Evolutionary conservation across 2,888 invertebrate genomes (phyloP), one percentile per base, ranked within the genome.

Genomic region (Conistra vaccinii): DNA sequence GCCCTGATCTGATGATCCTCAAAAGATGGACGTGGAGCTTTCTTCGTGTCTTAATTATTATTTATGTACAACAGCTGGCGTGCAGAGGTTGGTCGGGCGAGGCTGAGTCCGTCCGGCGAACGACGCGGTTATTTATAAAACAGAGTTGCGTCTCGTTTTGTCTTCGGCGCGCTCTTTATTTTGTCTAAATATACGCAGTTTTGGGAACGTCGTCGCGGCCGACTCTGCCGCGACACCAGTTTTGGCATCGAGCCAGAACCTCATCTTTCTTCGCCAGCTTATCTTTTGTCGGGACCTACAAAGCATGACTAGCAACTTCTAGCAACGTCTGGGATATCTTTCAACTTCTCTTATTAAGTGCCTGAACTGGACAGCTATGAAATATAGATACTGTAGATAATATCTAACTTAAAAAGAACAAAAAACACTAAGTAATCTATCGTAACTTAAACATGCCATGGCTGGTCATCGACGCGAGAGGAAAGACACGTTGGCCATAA

Each of bases 121-220:
- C 96, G 95, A 95, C 95, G 94, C 83, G 91, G 95, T 95, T 96
- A 96, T 96, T 96, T 96, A 95, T 96, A 96, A 96, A 96, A 95
- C 96, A 95, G 95, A 96, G 94, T 96, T 94, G 96, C 95, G 95
- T 96, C 96, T 96, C 96, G 96, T 96, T 96, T 96, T 96, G 96
- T 96, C 96, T 96, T 96, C 95, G 94, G 95, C 92, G 93, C 95
- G 95, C 96, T 96, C 96, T 96, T 96, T 96, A 96, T 96, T 96
- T 96, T 96, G 95, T 96, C 96, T 96, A 96, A 96, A 96, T 96
- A 96, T 96, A 96, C 96, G 95, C 95, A 96, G 96, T 96, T 96
- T 96, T 96, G 96, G 96, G 96, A 96, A 95, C 96, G 94, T 94
- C 95, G 95, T 90, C 94, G 94, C 91, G 91, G 93, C 93, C 93